Percentiles rank a stretch among this genome's conserved stretches.
These are phyloP conservation scores for Rostratula benghalensis DNA, from an alignment of 2,113 vertebrate species.

Conservation along the genomic window DNA sequence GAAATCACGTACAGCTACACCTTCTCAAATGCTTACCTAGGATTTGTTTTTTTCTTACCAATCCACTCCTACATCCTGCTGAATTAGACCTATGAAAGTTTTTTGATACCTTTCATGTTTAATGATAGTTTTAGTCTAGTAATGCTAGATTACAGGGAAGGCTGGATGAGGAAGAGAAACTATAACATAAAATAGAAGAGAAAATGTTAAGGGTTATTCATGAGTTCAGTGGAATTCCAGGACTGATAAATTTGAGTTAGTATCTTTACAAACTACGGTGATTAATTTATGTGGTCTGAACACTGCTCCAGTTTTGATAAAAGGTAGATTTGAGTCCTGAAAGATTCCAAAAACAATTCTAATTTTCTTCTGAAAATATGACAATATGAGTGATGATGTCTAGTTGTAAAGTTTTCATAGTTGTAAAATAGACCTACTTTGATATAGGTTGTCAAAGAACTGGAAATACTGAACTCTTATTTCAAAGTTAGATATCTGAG, in stretches of 20 bases:
- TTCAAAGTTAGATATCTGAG: not conserved
- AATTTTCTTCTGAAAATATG: not conserved
- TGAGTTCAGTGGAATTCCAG: not conserved
- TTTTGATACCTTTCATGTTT: not conserved
- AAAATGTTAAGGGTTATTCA: not conserved
- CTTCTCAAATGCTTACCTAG: not conserved
- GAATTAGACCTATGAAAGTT: not conserved
- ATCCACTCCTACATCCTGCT: not conserved
- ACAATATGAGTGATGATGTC: not conserved
- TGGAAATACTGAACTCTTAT: not conserved
- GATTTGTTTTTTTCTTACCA: not conserved
- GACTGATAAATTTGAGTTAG: not conserved
- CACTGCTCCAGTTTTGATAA: not conserved
- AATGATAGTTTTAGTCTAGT: not conserved
- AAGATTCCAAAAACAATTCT: not conserved
- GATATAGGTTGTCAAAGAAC: not conserved
- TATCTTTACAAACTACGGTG: not conserved
- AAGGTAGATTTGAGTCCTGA: not conserved
- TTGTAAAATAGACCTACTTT: not conserved
- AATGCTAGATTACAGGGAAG: not conserved
- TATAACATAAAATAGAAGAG: not conserved
- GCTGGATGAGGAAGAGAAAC: not conserved
- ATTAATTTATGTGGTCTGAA: not conserved
- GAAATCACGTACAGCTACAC: accelerated
- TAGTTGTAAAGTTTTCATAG: not conserved